Percentiles rank a stretch among this genome's conserved stretches.
Evolutionary conservation across 2,113 vertebrate genomes (phyloP).

Genomic region (Scopus umbretta): DNA sequence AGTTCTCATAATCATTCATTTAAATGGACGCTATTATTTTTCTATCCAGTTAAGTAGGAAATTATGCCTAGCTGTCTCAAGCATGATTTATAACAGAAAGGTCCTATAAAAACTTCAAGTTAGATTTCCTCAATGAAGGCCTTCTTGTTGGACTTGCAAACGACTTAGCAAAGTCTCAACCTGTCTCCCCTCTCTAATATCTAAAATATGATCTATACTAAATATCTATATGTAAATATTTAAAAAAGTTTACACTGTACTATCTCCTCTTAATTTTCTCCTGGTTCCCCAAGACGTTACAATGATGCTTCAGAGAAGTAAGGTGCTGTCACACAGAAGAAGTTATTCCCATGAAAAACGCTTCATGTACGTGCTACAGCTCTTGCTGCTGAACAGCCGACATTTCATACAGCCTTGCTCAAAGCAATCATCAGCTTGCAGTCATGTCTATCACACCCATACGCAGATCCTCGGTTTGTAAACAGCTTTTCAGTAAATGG

Average conservation of each 20-base stretch:
- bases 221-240: background rate
- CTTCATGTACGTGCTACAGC: background rate
- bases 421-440: background rate
- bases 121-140: background rate
- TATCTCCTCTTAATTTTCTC: background rate
- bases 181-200: background rate
- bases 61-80: background rate
- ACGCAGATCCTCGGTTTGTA: background rate
- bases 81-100: conserved; percentile 14
- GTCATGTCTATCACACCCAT: background rate
- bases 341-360: background rate
- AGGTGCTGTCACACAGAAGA: background rate
- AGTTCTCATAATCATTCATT: background rate
- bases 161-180: background rate
- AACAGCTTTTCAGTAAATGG: background rate
- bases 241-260: background rate
- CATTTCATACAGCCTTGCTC: background rate
- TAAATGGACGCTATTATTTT: conserved; percentile 6
- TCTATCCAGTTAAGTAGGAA: conserved; percentile 12
- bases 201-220: background rate
- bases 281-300: background rate
- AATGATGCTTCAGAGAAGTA: background rate
- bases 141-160: background rate
- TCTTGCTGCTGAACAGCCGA: background rate
- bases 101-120: background rate